These are phyloP conservation scores for Callionymus lyra DNA, from an alignment of 2,113 vertebrate genomes.

Conservation along the genomic window DNA sequence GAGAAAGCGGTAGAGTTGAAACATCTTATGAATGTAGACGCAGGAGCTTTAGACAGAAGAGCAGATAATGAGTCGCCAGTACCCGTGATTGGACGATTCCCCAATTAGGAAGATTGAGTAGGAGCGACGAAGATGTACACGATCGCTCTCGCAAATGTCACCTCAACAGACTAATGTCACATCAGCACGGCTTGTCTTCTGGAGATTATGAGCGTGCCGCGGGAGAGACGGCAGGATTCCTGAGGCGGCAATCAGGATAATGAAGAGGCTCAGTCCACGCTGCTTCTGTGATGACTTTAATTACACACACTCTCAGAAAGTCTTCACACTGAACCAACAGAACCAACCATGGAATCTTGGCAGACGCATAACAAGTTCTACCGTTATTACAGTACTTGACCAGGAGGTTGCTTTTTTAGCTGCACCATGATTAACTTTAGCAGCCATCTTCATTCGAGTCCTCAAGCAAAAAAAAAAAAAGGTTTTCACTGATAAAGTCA, in stretches of 20 bases:
- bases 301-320: slow-evolving; percentile 36
- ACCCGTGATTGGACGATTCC: background rate
- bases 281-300: slow-evolving; percentile 38
- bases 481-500: slow-evolving; percentile 4
- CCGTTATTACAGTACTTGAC: slow-evolving; percentile 13
- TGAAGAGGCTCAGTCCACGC: slow-evolving; percentile 20
- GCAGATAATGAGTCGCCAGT: background rate
- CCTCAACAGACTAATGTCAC: no score
- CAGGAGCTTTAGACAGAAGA: no score
- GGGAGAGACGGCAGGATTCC: slow-evolving; percentile 14
- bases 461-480: no score
- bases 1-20: no score
- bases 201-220: slow-evolving; percentile 12
- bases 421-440: slow-evolving; percentile 12
- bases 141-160: slow-evolving; percentile 8
- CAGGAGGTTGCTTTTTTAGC: slow-evolving; percentile 12
- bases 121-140: no score
- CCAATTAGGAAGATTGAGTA: no score
- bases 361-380: slow-evolving; percentile 16
- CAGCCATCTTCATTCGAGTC: slow-evolving; percentile 17
- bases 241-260: slow-evolving; percentile 29
- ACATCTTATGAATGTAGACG: no score
- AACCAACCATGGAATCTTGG: slow-evolving; percentile 29
- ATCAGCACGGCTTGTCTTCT: slow-evolving; percentile 2
- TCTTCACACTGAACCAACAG: slow-evolving; percentile 24